Base-by-base conservation (phyloP, 1,140 invertebrate genomes). In the Micrasema longulum region DNA sequence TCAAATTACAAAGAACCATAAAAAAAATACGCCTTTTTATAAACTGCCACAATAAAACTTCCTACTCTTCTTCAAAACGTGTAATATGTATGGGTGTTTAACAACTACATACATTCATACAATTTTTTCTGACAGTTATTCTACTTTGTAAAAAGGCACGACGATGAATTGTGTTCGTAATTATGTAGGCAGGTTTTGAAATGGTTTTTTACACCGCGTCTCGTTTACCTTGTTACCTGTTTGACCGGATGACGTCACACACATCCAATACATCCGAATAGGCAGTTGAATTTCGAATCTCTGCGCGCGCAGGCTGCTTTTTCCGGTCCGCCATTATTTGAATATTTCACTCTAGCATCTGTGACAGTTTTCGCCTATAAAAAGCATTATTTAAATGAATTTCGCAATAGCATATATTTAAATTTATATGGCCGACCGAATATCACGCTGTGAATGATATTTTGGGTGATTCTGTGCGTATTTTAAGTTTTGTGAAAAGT, bases 221-320 rank as follows among this genome's bases (percentile, higher is more conserved):
- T 12, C 53, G 10, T n/a, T 57, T 57, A 36, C 14, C 26, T 14
- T 16, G 6, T 12, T 6, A 9, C 53, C n/a, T 12, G 26, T 53
- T 7, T n/a, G 50, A 12, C 14, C 7, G 53, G 31, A 14, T 57
- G 20, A 57, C n/a, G 53, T 20, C 26, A n/a, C n/a, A n/a, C n/a
- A n/a, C n/a, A n/a, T 38, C 53, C 31, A 57, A n/a, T 14, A 26
- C 16, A 36, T 38, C 16, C n/a, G 35, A 18, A 20, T 65, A 14
- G 43, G 26, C 47, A 65, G 63, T 65, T 23, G 63, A 16, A 48
- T 16, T 65, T 23, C 5, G 26, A 9, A n/a, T 0, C 22, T 47
- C 43, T 65, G 63, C 63, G 63, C 63, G 63, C 63, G 63, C 63
- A 65, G 63, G 23, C 50, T 48, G 63, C 50, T 65, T 65, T 65